Conservation (phyloP, 23 tunicate genomes). For the Oikopleura vanhoeffeni region DNA sequence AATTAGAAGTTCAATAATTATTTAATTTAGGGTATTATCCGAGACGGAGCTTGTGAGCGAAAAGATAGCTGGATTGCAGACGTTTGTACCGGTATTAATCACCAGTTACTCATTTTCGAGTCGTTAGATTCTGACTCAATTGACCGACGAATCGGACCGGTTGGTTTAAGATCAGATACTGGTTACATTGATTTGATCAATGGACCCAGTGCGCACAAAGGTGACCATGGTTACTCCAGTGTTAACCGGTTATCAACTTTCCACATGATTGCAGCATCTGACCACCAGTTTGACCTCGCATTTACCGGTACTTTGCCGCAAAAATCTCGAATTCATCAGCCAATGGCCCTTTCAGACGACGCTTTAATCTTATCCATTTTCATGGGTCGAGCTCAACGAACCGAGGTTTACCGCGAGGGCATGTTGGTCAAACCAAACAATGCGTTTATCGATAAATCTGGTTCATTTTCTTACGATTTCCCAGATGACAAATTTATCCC, state of each 20-base stretch:
- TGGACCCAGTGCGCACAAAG: conserved; percentile 85
- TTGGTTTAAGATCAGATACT: conserved; percentile 3
- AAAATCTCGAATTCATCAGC: not conserved
- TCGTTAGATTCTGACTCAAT: not conserved
- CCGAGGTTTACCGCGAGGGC: not conserved
- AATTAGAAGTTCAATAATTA: too few species aligned
- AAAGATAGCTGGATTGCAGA: not conserved
- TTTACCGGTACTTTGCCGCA: not conserved
- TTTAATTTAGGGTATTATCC: conserved; percentile 15
- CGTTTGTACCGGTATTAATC: not conserved
- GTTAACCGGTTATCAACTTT: conserved; percentile 60
- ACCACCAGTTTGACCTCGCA: conserved; percentile 27
- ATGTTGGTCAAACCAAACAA: not conserved
- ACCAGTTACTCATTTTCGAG: not conserved
- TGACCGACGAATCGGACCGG: not conserved
- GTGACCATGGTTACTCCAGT: conserved; percentile 82
- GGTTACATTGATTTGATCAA: conserved; percentile 16
- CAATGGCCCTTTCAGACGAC: not conserved
- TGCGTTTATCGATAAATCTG: not conserved
- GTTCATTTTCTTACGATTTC: not conserved
- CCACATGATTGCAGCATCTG: conserved; percentile 45
- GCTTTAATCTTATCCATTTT: not conserved
- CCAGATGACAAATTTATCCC: not conserved
- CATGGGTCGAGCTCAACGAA: not conserved
- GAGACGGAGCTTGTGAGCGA: not conserved